Conservation (phyloP, 2,797 vertebrate species). For the Podarcis siculus region DNA sequence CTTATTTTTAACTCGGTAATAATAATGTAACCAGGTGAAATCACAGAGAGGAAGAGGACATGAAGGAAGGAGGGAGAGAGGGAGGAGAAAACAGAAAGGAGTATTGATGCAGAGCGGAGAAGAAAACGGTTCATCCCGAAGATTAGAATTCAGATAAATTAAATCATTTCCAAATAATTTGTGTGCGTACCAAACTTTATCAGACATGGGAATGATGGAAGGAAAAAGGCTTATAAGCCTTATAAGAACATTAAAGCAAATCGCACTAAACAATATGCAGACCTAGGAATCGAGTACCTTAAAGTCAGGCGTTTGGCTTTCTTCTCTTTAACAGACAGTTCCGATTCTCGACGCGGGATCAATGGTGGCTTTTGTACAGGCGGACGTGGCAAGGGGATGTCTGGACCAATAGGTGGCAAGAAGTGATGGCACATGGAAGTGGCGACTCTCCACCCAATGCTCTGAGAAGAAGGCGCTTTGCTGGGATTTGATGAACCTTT, state of each 20-base stretch:
- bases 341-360: not conserved
- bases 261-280: not conserved
- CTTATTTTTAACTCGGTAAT: slow-evolving; percentile 18
- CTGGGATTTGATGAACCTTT: slow-evolving; percentile 39
- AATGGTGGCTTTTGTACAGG: not conserved
- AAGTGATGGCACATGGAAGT: slow-evolving; percentile 55
- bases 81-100: no score
- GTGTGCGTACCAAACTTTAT: not conserved
- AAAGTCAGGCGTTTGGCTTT: slow-evolving; percentile 23
- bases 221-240: not conserved
- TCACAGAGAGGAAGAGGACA: not conserved
- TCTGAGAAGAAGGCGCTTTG: slow-evolving; percentile 41
- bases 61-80: no score
- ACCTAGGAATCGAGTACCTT: slow-evolving; percentile 39
- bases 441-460: slow-evolving; percentile 58
- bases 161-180: slow-evolving; percentile 25
- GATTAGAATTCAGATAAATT: slow-evolving; percentile 27
- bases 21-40: slow-evolving; percentile 17
- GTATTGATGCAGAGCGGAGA: slow-evolving; percentile 30
- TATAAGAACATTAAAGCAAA: not conserved
- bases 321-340: not conserved
- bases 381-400: slow-evolving; percentile 10
- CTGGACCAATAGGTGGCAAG: slow-evolving; percentile 44
- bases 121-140: slow-evolving; percentile 23
- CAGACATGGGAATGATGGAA: slow-evolving; percentile 11